Evolutionary conservation across 2,888 invertebrate genomes (phyloP).

Genomic region (Limnephilus auricula): DNA sequence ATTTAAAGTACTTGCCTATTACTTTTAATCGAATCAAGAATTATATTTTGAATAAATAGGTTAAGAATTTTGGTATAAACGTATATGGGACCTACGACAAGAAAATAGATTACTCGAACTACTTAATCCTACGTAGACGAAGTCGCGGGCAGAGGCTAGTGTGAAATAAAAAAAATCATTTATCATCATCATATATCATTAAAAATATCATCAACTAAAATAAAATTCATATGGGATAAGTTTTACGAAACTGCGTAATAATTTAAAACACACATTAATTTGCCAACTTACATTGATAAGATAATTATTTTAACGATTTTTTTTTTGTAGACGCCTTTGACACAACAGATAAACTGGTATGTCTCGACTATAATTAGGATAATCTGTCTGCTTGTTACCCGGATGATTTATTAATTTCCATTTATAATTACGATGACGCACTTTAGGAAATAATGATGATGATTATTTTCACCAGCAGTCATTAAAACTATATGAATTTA

Average conservation of each 20-base stretch:
- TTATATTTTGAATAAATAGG: too few species aligned
- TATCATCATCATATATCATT: too few species aligned
- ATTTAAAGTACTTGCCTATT: too few species aligned
- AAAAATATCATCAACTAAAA: background rate
- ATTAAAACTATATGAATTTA: background rate
- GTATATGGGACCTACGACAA: too few species aligned
- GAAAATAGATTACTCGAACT: too few species aligned
- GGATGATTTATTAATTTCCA: background rate
- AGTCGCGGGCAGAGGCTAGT: too few species aligned
- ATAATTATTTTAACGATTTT: background rate
- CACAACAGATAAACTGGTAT: background rate
- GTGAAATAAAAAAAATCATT: too few species aligned
- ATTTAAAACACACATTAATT: background rate
- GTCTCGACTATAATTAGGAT: background rate
- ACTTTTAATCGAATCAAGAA: too few species aligned
- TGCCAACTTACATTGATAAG: background rate
- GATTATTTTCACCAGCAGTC: conserved; percentile 2
- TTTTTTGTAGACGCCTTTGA: background rate
- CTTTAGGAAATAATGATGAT: background rate
- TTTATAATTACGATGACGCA: background rate
- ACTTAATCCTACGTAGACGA: too few species aligned
- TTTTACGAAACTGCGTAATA: background rate
- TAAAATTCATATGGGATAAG: background rate
- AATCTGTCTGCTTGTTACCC: background rate
- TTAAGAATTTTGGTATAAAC: too few species aligned